phyloP scores from a whole-genome alignment of 2,888 invertebrate species.

The Nemoura dubitans region DNA sequence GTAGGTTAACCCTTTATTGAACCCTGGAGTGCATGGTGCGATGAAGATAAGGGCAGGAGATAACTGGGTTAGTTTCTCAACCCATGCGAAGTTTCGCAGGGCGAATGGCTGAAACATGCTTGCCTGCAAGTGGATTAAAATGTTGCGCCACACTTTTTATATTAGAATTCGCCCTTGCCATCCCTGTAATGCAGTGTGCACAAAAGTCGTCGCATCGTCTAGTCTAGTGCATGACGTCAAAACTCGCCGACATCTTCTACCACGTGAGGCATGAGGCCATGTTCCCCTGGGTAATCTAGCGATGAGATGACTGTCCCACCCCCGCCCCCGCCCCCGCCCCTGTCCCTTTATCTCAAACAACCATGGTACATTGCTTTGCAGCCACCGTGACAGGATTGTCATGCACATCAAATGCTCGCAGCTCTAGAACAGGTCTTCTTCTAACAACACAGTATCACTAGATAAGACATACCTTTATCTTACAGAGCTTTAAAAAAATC shows the following conservation, averaged over 20 bases:
- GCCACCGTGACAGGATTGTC: neutral
- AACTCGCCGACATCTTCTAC: slow-evolving; percentile 3
- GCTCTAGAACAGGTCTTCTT: neutral
- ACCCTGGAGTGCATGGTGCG: neutral
- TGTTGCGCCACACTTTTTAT: slow-evolving; percentile 44
- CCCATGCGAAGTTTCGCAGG: neutral
- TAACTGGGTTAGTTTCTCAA: neutral
- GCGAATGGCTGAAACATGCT: slow-evolving; percentile 24
- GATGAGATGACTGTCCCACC: slow-evolving; percentile 17
- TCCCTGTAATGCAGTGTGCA: slow-evolving; percentile 23
- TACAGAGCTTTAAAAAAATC: neutral
- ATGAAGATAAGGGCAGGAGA: neutral
- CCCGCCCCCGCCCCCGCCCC: neutral
- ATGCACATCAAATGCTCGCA: neutral
- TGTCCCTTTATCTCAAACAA: slow-evolving; percentile 16
- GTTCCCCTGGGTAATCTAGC: slow-evolving; percentile 34
- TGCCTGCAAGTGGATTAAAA: slow-evolving; percentile 46
- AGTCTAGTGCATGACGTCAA: slow-evolving; percentile 33
- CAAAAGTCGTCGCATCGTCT: slow-evolving; percentile 35
- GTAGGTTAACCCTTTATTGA: neutral
- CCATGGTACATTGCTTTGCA: neutral
- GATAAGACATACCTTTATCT: neutral
- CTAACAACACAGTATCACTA: neutral
- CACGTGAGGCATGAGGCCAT: neutral
- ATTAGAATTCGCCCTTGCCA: neutral